Base-by-base conservation (phyloP, 2,797 vertebrate genomes). In the Manis crassicaudata region DNA sequence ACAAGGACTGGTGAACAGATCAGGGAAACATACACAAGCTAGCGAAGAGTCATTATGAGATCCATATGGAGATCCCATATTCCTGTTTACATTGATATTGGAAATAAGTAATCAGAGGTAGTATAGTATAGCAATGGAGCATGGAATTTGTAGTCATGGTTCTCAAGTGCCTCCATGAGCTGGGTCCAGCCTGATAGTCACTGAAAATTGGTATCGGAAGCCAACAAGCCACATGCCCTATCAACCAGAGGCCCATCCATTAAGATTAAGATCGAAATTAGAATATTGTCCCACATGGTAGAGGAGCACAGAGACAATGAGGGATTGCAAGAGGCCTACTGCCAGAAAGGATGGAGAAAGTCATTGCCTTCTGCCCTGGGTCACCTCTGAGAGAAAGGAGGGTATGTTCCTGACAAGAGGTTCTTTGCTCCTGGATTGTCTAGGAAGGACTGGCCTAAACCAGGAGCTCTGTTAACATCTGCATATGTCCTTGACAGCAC, bases 191-290 rank as follows among this genome's bases (percentile, higher is more conserved):
- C 43, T 56, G 37, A 52, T 25, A 58, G 5, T 80, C 76, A 54
- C 40, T 88, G 54, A 77, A 85, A 93, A 81, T 17, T 29, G 65
- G 14, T 67, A 77, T 79, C 32, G 80, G 93, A 89, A 89, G 21
- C 6, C 79, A 96, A 89, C 1, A 70, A 83, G 56, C n/a, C 18
- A 82, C 56, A 12, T 72, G 23, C 27, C 11, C 32, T 89, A 67
- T 23, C 68, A 96, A 88, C 8, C 40, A 87, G 50, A 56, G 23
- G 17, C 32, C 29, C 29, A 4, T 43, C 62, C 17, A 35, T 37
- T 72, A 96, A 82, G 54, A 75, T 46, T 77, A 43, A 87, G 21
- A 60, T 23, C 67, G 58, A 92, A 32, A 83, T 84, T 68, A 82
- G 63, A 65, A 87, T 83, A 62, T 12, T 46, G n/a, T 65, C 77